These are phyloP conservation scores for Perca schrenkii DNA, from an alignment of 2,113 vertebrate genomes.

Conservation along the genomic window DNA sequence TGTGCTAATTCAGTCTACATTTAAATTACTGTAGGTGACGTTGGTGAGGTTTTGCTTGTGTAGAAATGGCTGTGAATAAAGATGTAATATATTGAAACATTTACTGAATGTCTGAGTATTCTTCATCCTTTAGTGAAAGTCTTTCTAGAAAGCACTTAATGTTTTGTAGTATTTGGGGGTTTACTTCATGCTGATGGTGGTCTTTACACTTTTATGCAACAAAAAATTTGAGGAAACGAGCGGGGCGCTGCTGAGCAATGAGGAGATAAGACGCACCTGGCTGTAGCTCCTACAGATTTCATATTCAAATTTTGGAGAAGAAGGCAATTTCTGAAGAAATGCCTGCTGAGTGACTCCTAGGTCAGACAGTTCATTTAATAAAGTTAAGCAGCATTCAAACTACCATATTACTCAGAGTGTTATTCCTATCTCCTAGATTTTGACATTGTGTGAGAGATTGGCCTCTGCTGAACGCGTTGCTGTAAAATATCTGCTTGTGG, in stretches of 20 bases:
- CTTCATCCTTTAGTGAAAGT: neutral
- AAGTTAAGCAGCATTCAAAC: neutral
- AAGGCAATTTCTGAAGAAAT: no score
- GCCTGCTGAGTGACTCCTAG: no score
- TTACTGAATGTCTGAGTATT: conserved; percentile 9
- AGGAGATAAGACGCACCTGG: no score
- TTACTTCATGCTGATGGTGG: neutral
- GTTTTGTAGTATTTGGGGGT: neutral
- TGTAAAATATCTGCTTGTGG: neutral
- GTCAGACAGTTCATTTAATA: no score
- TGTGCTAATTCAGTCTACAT: neutral
- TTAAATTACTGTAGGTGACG: neutral
- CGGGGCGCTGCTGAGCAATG: no score
- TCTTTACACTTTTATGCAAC: no score
- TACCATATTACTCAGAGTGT: neutral
- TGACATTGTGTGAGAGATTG: neutral
- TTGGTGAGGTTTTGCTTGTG: conserved; percentile 27
- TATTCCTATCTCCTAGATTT: neutral
- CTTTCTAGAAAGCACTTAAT: neutral
- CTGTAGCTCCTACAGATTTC: no score
- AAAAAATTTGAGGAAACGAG: no score
- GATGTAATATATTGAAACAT: conserved; percentile 49
- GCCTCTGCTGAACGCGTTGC: neutral
- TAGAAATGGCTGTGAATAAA: conserved; percentile 74
- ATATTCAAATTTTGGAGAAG: neutral